Conservation (phyloP, 2,888 invertebrate species). For the Drosophila picticornis region DNA sequence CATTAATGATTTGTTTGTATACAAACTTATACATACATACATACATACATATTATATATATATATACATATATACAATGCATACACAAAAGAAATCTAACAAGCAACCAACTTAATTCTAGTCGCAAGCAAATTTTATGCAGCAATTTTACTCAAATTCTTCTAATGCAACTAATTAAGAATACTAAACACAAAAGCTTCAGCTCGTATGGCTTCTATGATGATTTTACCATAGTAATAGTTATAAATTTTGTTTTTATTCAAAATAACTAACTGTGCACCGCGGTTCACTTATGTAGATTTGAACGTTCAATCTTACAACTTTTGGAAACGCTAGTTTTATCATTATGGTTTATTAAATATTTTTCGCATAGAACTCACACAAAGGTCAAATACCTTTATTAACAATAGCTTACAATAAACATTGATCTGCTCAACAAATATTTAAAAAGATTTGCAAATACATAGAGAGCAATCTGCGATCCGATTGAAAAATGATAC, state of each 20-base stretch:
- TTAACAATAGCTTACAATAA: neutral
- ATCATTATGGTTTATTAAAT: neutral
- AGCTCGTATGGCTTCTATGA: slow-evolving; percentile 29
- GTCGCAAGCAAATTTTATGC: slow-evolving; percentile 73
- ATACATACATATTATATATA: slow-evolving; percentile 23
- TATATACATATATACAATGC: slow-evolving; percentile 33
- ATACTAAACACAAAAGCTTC: slow-evolving; percentile 42
- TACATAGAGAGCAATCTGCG: neutral
- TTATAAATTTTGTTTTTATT: slow-evolving; percentile 21
- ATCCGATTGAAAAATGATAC: neutral
- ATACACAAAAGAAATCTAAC: slow-evolving; percentile 49
- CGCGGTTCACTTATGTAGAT: slow-evolving; percentile 23
- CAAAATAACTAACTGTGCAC: slow-evolving; percentile 26
- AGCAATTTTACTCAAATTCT: slow-evolving; percentile 69
- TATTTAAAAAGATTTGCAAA: neutral
- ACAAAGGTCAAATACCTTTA: neutral
- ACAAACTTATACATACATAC: slow-evolving; percentile 45
- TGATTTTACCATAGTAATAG: slow-evolving; percentile 35
- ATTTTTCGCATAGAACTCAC: neutral
- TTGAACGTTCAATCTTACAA: slow-evolving; percentile 24
- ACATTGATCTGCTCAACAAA: neutral
- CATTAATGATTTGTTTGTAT: slow-evolving; percentile 60
- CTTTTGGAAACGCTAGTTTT: neutral
- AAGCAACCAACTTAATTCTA: slow-evolving; percentile 63
- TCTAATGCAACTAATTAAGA: slow-evolving; percentile 51